Evolutionary conservation across 2,113 vertebrate species (phyloP).

Genomic region (Piprites chloris): DNA sequence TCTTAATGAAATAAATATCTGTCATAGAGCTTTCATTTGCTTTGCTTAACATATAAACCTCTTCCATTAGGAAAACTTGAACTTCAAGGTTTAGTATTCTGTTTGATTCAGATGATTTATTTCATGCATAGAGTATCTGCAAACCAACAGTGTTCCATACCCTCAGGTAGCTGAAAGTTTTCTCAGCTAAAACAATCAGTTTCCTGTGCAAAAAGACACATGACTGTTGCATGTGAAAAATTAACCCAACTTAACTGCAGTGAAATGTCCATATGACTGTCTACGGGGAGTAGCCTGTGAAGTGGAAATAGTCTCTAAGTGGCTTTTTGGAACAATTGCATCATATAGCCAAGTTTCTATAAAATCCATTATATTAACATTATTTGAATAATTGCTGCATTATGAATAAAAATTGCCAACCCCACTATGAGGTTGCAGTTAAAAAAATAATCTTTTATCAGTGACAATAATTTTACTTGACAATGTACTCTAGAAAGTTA

Average conservation of each 20-base stretch:
- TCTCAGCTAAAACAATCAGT: background rate
- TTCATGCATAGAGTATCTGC: background rate
- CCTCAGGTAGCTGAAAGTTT: background rate
- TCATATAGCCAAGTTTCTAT: conserved; percentile 17
- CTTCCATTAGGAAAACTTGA: background rate
- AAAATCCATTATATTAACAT: background rate
- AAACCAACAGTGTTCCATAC: background rate
- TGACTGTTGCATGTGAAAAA: background rate
- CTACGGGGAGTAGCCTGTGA: background rate
- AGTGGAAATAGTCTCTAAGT: conserved; percentile 22
- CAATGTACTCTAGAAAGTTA: background rate
- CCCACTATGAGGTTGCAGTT: background rate
- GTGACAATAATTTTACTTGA: background rate
- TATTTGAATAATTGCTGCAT: background rate
- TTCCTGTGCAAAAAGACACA: background rate
- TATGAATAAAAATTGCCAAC: background rate
- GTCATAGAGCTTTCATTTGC: background rate
- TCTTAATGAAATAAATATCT: conserved; percentile 24
- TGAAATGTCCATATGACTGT: background rate
- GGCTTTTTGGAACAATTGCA: background rate
- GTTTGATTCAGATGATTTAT: background rate
- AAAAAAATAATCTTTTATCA: conserved; percentile 11
- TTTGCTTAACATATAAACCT: conserved; percentile 5
- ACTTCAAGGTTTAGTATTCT: background rate
- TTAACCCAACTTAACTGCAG: background rate